Base-by-base conservation (phyloP, 2,888 invertebrate species). In the Ochropleura leucogaster region DNA sequence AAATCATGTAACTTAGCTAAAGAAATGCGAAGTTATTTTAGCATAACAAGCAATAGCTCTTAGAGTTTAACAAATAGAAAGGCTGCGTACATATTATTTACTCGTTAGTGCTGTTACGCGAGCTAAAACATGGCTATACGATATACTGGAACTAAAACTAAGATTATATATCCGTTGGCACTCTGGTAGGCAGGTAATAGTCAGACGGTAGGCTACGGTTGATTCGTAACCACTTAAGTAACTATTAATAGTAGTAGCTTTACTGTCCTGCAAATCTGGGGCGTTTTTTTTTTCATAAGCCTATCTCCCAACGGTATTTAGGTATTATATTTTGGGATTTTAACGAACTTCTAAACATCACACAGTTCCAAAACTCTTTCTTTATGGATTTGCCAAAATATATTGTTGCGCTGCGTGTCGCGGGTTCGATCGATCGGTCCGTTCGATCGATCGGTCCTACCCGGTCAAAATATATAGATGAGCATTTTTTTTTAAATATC, bases 131-230 rank as follows among this genome's bases (percentile, higher is more conserved):
- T 89, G 74, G 84, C 75, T 79, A 84, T 79, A 84, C 82, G 82
- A 87, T 84, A 87, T 79, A 80, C 86, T 80, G 79, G 82, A 89
- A 88, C 91, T 90, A 89, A 91, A 88, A 89, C 89, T 89, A 82
- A 87, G 85, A 89, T 89, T 87, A 87, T 83, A 83, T 86, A 79
- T 76, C 75, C 63, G 69, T 73, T 60, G 66, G 79, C 76, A 49
- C 55, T 59, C 20, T 47, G 12, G 16, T 5, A 14, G 40, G 14
- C 7, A 62, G 62, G 62, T 53, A 73, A 72, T n/a, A 30, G 47
- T 14, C 44, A 47, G 53, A 44, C 30, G 14, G 53, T 49, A 53
- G 20, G 46, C 40, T 55, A 65, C 30, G 60, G 65, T 20, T 74
- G 30, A 80, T 65, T 65, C 18, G 14, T 53, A 12, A 30, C 12